A percentile compares a stretch with the other conserved stretches of the same genome.
Conservation (phyloP, 2,888 invertebrate species). For the Heteromurus nitidus region DNA sequence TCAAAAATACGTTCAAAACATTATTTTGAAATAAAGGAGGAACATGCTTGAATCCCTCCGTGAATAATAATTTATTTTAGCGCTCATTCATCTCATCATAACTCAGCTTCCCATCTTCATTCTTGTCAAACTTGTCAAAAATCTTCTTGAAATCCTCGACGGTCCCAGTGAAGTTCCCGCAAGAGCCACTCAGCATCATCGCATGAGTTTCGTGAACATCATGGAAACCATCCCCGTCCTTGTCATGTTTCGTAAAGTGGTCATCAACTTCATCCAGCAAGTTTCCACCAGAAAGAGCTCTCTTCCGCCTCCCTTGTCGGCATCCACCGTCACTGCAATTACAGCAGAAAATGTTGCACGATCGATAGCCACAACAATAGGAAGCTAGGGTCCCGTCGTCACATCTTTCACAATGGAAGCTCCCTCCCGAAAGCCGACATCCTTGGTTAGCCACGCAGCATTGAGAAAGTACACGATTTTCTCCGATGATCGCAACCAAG, state of each 20-base stretch:
- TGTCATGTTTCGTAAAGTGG: neutral
- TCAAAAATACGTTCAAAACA: too few species aligned
- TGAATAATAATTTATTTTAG: too few species aligned
- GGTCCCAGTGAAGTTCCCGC: neutral
- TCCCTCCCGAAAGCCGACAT: neutral
- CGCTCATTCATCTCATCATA: conserved; percentile 10
- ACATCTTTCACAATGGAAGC: too few species aligned
- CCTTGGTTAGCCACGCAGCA: neutral
- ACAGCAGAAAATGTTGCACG: conserved; percentile 2
- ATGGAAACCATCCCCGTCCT: neutral
- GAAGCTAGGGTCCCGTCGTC: neutral
- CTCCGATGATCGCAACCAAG: too few species aligned
- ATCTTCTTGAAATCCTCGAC: neutral
- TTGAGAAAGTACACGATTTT: too few species aligned
- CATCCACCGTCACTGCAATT: neutral
- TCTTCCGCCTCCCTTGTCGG: neutral
- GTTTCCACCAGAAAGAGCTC: neutral
- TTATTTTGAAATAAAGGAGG: too few species aligned
- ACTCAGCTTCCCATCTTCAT: conserved; percentile 8
- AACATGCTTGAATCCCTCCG: too few species aligned
- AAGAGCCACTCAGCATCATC: neutral
- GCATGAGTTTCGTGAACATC: neutral
- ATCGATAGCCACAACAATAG: neutral
- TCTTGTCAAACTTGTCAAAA: neutral
- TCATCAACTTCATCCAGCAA: neutral